Evolutionary conservation across 2,888 invertebrate genomes (phyloP), one percentile per base, ranked within the genome.

Genomic region (Epistrophe eligans): DNA sequence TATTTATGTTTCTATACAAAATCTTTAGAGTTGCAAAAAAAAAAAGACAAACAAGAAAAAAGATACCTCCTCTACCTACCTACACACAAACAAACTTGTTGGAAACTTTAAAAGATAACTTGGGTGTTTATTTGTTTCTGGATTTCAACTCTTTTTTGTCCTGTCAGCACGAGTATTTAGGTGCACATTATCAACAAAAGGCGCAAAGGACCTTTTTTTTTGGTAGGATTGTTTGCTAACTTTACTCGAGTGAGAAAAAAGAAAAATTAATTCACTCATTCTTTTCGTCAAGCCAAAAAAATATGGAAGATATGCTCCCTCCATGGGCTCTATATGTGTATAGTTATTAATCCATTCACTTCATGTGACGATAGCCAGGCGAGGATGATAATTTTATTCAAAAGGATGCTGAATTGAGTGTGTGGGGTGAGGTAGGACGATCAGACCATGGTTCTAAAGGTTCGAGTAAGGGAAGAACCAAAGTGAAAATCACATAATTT

Each of bases 351-450:
- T 85, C 77, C 74, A 52, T 60, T 79, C 50, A 28, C 43, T 43
- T 50, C 70, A 79, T 79, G 64, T 74, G 79, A 71, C 83, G 70
- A 84, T 79, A 57, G 40, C 24, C 32, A 50, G 71, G 77, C 73
- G 74, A 62, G 73, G 71, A 74, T 82, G 82, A 85, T 85, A 82
- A 85, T 85, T 85, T 85, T 82, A 85, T 85, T 85, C 85, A 85
- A 85, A 85, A 62, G 74, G 82, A 70, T 85, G 73, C 81, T 70
- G 70, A 73, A 85, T 81, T 73, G 84, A 81, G 67, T 67, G 32
- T 66, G 15, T 2, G 4, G 7, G 9, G 35, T 32, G 64, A 11
- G 35, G 38, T 52, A 72, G 76, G 58, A 72, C 55, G 38, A 48
- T 48, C 35, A 43, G 38, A 48, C 55, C 35, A 43, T 50, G 32